Evolutionary conservation across 2,113 vertebrate species (phyloP).

Genomic region (Prietella phreatophila): DNA sequence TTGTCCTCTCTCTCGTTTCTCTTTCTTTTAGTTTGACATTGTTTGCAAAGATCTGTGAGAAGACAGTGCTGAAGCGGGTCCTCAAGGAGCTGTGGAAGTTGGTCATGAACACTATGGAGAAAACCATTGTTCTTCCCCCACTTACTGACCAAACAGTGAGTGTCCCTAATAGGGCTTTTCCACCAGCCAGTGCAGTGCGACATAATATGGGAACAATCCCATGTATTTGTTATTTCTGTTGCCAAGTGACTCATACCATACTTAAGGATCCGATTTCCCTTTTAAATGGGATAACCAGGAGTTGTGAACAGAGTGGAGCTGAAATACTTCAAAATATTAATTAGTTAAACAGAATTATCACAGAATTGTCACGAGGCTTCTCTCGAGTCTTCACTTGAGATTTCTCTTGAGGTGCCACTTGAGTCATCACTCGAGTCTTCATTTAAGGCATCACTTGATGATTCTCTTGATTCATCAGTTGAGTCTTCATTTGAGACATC

Average conservation of each 20-base stretch:
- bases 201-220: not conserved
- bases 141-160: constrained; percentile 93
- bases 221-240: not conserved
- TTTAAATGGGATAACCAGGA: not conserved
- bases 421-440: no score
- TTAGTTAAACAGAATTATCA: not conserved
- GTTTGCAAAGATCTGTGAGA: constrained; percentile 98
- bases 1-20: not conserved
- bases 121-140: constrained; percentile 89
- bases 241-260: not conserved
- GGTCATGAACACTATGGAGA: constrained; percentile 99
- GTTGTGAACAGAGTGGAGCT: not conserved
- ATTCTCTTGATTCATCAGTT: not conserved
- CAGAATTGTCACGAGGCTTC: not conserved
- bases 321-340: not conserved
- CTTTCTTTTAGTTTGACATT: constrained; percentile 81
- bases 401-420: no score
- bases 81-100: constrained; percentile 97
- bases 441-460: no score
- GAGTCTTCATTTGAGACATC: no score
- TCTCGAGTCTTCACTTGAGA: not conserved
- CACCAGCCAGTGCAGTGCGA: not conserved
- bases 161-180: not conserved
- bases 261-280: not conserved
- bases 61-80: constrained; percentile 94